These are phyloP conservation scores for Drosophila kokeensis DNA, from an alignment of 2,888 invertebrate species.

Conservation along the genomic window DNA sequence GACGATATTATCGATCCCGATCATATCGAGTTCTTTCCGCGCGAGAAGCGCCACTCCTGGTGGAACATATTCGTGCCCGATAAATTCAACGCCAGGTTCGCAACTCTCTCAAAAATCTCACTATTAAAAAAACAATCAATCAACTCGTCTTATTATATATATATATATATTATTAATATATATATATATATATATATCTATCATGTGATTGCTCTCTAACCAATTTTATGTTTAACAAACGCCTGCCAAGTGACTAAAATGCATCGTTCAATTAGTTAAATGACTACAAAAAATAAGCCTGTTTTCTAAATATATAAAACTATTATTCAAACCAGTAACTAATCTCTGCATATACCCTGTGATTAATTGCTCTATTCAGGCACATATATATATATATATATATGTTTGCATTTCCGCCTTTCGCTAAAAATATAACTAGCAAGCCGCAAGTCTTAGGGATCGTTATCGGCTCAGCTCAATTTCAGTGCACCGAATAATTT, in stretches of 20 bases:
- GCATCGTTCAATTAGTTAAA: constrained; percentile 26
- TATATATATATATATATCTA: background rate
- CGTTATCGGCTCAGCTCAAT: constrained; percentile 15
- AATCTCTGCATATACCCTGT: constrained; percentile 33
- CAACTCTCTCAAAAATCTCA: constrained; percentile 6
- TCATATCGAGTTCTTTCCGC: constrained; percentile 82
- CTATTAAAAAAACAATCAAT: background rate
- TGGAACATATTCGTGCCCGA: constrained; percentile 95
- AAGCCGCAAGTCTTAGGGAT: constrained; percentile 5
- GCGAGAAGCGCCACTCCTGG: constrained; percentile 92
- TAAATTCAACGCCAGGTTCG: constrained; percentile 89
- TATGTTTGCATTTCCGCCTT: constrained; percentile 23
- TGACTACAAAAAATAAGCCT: background rate
- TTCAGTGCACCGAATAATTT: constrained; percentile 19
- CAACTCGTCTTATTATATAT: background rate
- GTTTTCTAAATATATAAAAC: constrained; percentile 10
- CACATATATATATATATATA: background rate
- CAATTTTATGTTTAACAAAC: constrained; percentile 61
- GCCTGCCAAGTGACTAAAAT: constrained; percentile 60
- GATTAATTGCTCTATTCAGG: constrained; percentile 21
- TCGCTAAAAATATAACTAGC: constrained; percentile 6
- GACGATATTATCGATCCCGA: constrained; percentile 77
- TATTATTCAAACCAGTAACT: constrained; percentile 32
- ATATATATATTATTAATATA: no score
- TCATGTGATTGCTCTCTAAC: constrained; percentile 42